Evolutionary conservation across 2,113 vertebrate species (phyloP).

Genomic region (Pseudopodoces humilis): DNA sequence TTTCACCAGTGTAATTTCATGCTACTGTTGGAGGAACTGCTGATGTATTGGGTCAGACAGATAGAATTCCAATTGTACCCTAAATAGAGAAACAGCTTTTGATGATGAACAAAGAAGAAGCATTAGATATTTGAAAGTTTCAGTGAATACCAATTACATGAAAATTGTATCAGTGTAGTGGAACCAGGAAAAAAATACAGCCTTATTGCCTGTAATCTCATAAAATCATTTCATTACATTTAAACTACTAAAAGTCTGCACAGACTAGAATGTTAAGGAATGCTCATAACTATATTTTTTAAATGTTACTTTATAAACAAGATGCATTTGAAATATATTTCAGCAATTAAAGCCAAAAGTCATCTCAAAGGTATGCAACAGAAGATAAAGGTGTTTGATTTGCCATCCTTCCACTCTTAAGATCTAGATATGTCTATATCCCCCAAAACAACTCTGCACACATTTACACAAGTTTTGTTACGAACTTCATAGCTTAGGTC

Average conservation of each 20-base stretch:
- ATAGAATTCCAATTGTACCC: neutral
- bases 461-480: neutral
- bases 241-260: neutral
- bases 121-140: neutral
- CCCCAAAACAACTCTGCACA: neutral
- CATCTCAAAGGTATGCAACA: neutral
- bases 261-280: neutral
- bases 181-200: neutral
- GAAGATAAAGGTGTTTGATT: neutral
- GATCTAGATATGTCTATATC: neutral
- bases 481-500: neutral
- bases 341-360: neutral
- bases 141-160: neutral
- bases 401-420: neutral
- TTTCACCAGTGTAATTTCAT: neutral
- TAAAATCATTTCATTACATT: neutral
- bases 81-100: neutral
- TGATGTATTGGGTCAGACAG: neutral
- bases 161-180: neutral
- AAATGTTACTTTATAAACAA: neutral
- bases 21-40: neutral
- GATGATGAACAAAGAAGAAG: neutral
- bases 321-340: neutral
- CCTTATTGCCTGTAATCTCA: neutral
- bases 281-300: neutral